phyloP scores from a whole-genome alignment of 2,113 vertebrate species.

The Ictidomys tridecemlineatus region DNA sequence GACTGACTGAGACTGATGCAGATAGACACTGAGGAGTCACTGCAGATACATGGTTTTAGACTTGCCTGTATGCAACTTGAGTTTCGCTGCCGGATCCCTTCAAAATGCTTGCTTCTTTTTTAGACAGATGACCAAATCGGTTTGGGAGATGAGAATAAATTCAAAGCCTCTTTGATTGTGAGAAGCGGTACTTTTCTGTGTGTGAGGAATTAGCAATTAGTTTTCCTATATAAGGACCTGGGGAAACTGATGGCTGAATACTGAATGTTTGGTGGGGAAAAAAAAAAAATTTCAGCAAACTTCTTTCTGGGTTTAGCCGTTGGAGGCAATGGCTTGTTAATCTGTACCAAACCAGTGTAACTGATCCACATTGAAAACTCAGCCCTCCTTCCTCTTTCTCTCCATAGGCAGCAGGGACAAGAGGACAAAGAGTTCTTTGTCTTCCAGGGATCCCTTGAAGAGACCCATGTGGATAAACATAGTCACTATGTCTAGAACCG shows the following conservation, averaged over 20 bases:
- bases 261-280: conserved; percentile 60
- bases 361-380: conserved; percentile 43
- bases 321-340: conserved; percentile 66
- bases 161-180: conserved; percentile 18
- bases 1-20: background rate
- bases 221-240: conserved; percentile 66
- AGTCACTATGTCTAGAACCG: background rate
- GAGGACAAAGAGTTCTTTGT: background rate
- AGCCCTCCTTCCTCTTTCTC: background rate
- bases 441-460: conserved; percentile 24
- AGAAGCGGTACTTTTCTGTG: conserved; percentile 7
- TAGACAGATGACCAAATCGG: background rate
- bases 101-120: conserved; percentile 45
- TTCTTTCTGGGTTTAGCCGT: conserved; percentile 39
- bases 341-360: conserved; percentile 29
- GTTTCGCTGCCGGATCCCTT: conserved; percentile 45
- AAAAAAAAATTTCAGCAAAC: conserved; percentile 33
- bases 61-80: conserved; percentile 28
- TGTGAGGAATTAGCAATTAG: conserved; percentile 49
- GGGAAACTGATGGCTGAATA: conserved; percentile 50
- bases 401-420: background rate
- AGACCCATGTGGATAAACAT: background rate
- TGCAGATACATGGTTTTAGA: background rate
- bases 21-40: background rate
- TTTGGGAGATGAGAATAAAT: background rate